A percentile compares a stretch with the other conserved stretches of the same genome.
Evolutionary conservation across 2,888 invertebrate species (phyloP).

Genomic region (Terebella lapidaria): DNA sequence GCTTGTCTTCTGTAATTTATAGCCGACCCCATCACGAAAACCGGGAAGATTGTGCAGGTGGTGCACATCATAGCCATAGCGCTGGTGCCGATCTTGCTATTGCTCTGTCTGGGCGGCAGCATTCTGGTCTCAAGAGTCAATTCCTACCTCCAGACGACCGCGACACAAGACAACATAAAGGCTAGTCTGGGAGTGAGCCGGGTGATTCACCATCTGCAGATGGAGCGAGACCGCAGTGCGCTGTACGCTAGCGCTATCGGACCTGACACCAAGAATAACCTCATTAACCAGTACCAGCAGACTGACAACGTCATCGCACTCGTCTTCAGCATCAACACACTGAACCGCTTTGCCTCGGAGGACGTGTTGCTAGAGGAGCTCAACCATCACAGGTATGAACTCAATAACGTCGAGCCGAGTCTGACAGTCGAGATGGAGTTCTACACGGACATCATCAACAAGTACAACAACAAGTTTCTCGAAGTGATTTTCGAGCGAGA

Average conservation of each 20-base stretch:
- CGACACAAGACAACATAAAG: constrained; percentile 8
- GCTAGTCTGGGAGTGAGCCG: constrained; percentile 30
- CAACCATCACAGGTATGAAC: constrained; percentile 34
- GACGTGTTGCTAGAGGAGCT: constrained; percentile 32
- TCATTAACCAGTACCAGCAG: constrained; percentile 32
- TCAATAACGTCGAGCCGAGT: constrained; percentile 31
- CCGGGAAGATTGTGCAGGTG: constrained; percentile 36
- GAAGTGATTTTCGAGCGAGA: constrained; percentile 51
- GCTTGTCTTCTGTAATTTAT: neutral
- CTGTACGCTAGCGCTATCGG: constrained; percentile 35
- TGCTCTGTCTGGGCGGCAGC: constrained; percentile 35
- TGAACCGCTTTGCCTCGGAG: constrained; percentile 31
- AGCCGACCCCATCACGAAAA: constrained; percentile 38
- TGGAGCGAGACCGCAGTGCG: constrained; percentile 39
- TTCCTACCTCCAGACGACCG: neutral
- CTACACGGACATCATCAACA: constrained; percentile 36
- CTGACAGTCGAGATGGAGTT: constrained; percentile 36
- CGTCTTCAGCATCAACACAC: constrained; percentile 23
- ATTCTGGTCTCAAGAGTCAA: constrained; percentile 24
- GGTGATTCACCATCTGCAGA: constrained; percentile 30
- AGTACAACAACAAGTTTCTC: constrained; percentile 40
- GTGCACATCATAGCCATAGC: constrained; percentile 36
- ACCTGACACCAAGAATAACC: constrained; percentile 32
- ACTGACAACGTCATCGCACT: constrained; percentile 33
- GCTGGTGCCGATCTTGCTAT: constrained; percentile 32